A percentile compares a stretch with the other conserved stretches of the same genome.
phyloP scores from a whole-genome alignment of 2,797 vertebrate species.

The Liparis tanakae region DNA sequence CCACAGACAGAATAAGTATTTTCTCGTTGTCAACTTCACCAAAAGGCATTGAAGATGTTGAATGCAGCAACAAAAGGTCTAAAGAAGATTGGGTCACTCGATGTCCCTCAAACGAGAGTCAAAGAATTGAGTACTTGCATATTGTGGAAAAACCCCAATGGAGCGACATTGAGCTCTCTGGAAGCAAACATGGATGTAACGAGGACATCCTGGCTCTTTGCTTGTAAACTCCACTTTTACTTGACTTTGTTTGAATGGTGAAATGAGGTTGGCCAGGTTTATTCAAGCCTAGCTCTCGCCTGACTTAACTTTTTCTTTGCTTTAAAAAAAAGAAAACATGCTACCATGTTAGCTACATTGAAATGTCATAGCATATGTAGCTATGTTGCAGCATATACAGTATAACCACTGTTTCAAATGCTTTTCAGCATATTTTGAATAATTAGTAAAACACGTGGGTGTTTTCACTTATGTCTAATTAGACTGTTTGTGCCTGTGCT shows the following conservation, averaged over 20 bases:
- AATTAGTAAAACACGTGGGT: neutral
- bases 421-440: constrained; percentile 5
- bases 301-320: neutral
- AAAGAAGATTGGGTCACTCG: neutral
- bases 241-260: neutral
- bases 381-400: neutral
- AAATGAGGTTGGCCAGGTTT: neutral
- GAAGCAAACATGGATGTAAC: constrained; percentile 9
- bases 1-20: neutral
- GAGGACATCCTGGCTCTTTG: neutral
- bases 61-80: neutral
- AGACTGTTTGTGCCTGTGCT: neutral
- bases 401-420: neutral
- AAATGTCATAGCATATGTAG: neutral
- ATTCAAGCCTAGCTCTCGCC: neutral
- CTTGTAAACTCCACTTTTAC: neutral
- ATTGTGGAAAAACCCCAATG: constrained; percentile 20
- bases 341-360: neutral
- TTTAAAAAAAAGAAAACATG: neutral
- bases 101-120: neutral
- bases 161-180: constrained; percentile 12
- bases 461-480: neutral
- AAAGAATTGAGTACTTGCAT: constrained; percentile 13
- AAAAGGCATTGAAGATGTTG: neutral
- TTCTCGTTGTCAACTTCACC: neutral